These are phyloP conservation scores for Itoplectis maculator DNA, from an alignment of 2,888 invertebrate species.

Conservation along the genomic window DNA sequence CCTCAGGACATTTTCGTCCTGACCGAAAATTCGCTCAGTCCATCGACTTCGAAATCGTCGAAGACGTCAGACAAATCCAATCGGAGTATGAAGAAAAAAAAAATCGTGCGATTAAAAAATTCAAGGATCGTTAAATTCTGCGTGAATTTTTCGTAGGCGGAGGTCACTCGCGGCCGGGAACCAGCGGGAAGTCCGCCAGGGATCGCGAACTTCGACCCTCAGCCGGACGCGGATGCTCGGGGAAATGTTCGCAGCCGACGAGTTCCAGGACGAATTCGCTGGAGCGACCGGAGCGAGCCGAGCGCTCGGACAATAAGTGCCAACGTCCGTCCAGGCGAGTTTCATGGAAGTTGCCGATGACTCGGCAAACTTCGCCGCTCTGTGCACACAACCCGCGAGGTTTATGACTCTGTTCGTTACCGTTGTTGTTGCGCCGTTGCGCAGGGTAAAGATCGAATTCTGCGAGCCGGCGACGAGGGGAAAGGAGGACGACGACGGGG, in stretches of 20 bases:
- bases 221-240: slow-evolving; percentile 57
- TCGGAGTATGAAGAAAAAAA: neutral
- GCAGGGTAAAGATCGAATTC: slow-evolving; percentile 45
- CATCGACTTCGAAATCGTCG: slow-evolving; percentile 14
- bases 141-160: neutral
- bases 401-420: slow-evolving; percentile 53
- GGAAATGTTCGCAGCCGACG: slow-evolving; percentile 55
- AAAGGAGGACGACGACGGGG: slow-evolving; percentile 14
- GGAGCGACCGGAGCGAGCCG: slow-evolving; percentile 31
- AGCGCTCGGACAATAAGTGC: slow-evolving; percentile 64
- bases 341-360: slow-evolving; percentile 34
- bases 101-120: neutral
- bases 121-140: neutral
- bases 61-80: slow-evolving; percentile 14
- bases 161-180: slow-evolving; percentile 21
- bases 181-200: slow-evolving; percentile 49
- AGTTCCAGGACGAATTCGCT: slow-evolving; percentile 41
- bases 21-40: slow-evolving; percentile 25
- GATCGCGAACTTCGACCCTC: slow-evolving; percentile 56
- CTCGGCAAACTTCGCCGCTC: neutral
- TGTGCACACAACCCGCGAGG: neutral
- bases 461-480: slow-evolving; percentile 4
- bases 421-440: neutral
- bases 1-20: slow-evolving; percentile 50
- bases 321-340: slow-evolving; percentile 67